Percentiles rank a stretch among this genome's conserved stretches.
Evolutionary conservation across 2,797 vertebrate species (phyloP).

Genomic region (Arnoldichthys spilopterus): DNA sequence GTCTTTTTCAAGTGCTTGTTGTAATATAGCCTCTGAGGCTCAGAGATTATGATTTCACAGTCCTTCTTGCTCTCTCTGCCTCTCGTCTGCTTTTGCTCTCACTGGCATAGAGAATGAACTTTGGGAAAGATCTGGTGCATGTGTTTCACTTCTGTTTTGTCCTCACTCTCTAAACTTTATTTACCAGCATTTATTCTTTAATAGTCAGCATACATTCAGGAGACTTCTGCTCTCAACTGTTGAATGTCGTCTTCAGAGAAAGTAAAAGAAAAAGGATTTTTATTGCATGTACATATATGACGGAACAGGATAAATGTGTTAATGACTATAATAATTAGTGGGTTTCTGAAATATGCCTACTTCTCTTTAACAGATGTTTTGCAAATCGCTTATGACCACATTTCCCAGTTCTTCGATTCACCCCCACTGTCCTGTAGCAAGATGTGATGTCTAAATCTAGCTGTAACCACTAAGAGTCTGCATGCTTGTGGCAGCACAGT

Average conservation of each 20-base stretch:
- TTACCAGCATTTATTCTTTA: not conserved
- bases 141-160: not conserved
- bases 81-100: not conserved
- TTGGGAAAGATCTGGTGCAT: not conserved
- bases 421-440: no score
- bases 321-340: no score
- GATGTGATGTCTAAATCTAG: no score
- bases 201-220: not conserved
- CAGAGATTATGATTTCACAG: conserved; percentile 4
- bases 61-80: not conserved
- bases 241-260: not conserved
- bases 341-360: no score
- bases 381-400: no score
- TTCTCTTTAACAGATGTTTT: no score
- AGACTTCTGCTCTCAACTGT: not conserved
- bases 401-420: no score
- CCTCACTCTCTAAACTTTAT: not conserved
- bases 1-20: conserved; percentile 1
- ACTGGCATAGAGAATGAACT: not conserved
- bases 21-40: not conserved
- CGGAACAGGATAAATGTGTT: no score
- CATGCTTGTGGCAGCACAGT: no score
- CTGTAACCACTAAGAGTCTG: no score
- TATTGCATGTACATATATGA: no score
- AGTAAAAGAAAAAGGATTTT: not conserved